A percentile compares a stretch with the other conserved stretches of the same genome.
These are phyloP conservation scores for Hipposideros larvatus DNA, from an alignment of 2,797 vertebrate genomes.

Conservation along the genomic window DNA sequence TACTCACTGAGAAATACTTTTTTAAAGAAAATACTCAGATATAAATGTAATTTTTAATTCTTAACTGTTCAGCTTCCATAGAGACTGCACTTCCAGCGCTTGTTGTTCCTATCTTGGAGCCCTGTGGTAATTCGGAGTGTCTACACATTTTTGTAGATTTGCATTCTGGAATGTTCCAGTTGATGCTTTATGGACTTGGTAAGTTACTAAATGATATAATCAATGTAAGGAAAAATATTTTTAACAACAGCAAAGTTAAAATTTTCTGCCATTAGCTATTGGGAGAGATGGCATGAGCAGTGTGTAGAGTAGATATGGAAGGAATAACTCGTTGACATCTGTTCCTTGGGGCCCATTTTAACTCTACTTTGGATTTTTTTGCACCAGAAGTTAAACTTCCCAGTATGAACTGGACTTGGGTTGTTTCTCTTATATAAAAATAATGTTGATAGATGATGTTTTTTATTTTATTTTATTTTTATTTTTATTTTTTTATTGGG, in stretches of 20 bases:
- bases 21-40: neutral
- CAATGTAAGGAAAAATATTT: conserved; percentile 53
- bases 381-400: conserved; percentile 37
- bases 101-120: conserved; percentile 97
- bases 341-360: conserved; percentile 33
- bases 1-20: conserved; percentile 39
- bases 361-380: conserved; percentile 35
- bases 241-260: conserved; percentile 38
- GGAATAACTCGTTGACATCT: neutral
- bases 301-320: conserved; percentile 15
- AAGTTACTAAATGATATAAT: conserved; percentile 83
- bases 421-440: conserved; percentile 51
- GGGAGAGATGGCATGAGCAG: neutral
- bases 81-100: conserved; percentile 97
- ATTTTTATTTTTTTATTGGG: too few relatives aligned
- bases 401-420: neutral
- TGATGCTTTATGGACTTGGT: conserved; percentile 99
- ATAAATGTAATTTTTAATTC: conserved; percentile 70
- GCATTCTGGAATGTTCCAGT: conserved; percentile 99
- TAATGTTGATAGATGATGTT: neutral
- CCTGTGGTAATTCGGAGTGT: conserved; percentile 97
- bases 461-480: neutral
- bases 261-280: neutral
- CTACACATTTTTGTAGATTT: conserved; percentile 99
- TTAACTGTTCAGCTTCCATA: conserved; percentile 93